Conservation (phyloP, 2,888 invertebrate species). For the Noctua janthe region DNA sequence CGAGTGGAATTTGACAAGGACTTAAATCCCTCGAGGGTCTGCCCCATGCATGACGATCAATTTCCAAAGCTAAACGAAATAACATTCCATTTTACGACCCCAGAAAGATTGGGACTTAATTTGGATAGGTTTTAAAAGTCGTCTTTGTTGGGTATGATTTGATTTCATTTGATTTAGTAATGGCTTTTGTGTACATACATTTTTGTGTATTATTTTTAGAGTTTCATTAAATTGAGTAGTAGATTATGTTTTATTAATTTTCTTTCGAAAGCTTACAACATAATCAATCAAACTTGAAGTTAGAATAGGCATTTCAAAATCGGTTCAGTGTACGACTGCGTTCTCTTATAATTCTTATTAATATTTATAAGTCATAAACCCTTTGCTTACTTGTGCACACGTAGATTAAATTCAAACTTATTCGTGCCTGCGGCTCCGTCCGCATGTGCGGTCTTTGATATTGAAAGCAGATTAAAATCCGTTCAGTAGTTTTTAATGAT, state of each 20-base stretch:
- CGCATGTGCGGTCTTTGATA: conserved; percentile 54
- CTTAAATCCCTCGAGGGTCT: conserved; percentile 77
- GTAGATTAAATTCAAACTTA: conserved; percentile 55
- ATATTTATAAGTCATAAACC: conserved; percentile 50
- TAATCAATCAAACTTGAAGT: conserved; percentile 39
- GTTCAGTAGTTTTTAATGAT: conserved; percentile 63
- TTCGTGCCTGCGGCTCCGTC: conserved; percentile 47
- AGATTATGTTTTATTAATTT: conserved; percentile 13
- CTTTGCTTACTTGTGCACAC: conserved; percentile 42
- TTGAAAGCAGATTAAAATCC: conserved; percentile 62
- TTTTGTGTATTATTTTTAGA: conserved; percentile 8
- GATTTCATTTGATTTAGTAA: conserved; percentile 64
- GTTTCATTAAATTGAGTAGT: conserved; percentile 11
- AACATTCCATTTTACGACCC: conserved; percentile 82
- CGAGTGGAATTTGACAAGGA: conserved; percentile 78
- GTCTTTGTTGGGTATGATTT: conserved; percentile 56
- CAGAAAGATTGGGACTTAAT: conserved; percentile 74
- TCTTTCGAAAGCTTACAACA: conserved; percentile 1
- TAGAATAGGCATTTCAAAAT: conserved; percentile 20
- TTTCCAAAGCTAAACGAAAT: conserved; percentile 83
- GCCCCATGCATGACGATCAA: conserved; percentile 80
- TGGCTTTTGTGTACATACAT: conserved; percentile 38
- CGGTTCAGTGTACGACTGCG: conserved; percentile 22
- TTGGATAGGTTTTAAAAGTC: conserved; percentile 70
- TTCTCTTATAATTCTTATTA: conserved; percentile 29